Evolutionary conservation across 1,140 invertebrate species (phyloP), one percentile per base, ranked within the genome.

Genomic region (Armadillidium nasatum): DNA sequence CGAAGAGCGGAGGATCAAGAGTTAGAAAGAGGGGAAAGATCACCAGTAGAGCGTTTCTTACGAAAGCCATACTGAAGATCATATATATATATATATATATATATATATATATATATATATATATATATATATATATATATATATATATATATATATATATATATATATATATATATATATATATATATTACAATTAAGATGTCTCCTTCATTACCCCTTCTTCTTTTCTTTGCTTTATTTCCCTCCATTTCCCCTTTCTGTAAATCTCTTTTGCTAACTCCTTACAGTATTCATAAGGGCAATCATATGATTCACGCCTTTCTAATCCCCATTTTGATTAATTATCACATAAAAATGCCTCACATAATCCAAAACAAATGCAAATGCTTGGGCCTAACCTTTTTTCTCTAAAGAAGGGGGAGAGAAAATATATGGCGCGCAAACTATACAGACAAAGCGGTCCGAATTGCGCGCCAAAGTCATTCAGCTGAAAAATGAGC

Each of bases 281-380:
- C 44, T 22, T 50, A 67, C 43, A 71, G 70, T 75, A 75, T 75
- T 44, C 74, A 75, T 71, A 23, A 75, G 44, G 11, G 11, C 44
- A 46, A 44, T 66, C 74, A 75, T 75, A 75, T 76, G 70, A 72
- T 76, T 68, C 75, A 72, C 21, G 70, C 11, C 22, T 23, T 45
- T 45, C 19, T 76, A 72, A 76, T 72, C 70, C 46, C 70, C 21
- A 33, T 70, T 68, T 43, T 60, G 75, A 76, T 76, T 71, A 75
- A 75, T 75, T 75, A 75, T 76, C 50, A 76, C 70, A 72, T 72
- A 72, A 72, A 72, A 76, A 76, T 76, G 60, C 46, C 69, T 71
- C 21, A 46, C 72, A n/a, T 76, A 71, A 76, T 45, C 70, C 50
- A 44, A 72, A 68, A 72, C 71, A 72, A 54, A 76, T 76, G 70